Percentiles rank a stretch among this genome's conserved stretches.
phyloP scores from a whole-genome alignment of 2,888 invertebrate genomes.

The Allophyes oxyacanthae region DNA sequence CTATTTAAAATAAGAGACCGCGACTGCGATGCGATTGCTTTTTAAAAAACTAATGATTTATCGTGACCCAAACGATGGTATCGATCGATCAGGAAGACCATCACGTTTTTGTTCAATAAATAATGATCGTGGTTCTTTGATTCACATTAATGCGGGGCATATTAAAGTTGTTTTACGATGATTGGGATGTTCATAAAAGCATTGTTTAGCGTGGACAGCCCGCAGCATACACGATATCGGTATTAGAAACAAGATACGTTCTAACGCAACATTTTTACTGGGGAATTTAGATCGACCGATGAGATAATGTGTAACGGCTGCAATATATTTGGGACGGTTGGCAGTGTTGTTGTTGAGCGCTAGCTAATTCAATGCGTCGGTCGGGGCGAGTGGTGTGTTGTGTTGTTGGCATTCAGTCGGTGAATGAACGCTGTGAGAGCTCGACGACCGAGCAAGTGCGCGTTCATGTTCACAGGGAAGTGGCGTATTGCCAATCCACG shows the following conservation, averaged over 20 bases:
- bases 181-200: constrained; percentile 54
- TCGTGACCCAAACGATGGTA: constrained; percentile 43
- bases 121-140: constrained; percentile 65
- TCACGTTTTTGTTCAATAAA: constrained; percentile 65
- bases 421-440: constrained; percentile 65
- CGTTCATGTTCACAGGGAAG: constrained; percentile 61
- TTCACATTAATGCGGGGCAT: constrained; percentile 61
- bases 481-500: constrained; percentile 77
- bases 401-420: constrained; percentile 56
- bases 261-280: constrained; percentile 44
- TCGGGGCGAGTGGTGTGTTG: constrained; percentile 48
- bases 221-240: constrained; percentile 52
- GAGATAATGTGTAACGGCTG: constrained; percentile 55
- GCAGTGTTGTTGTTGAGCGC: constrained; percentile 60
- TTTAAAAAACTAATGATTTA: constrained; percentile 40
- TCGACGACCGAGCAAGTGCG: constrained; percentile 26
- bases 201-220: constrained; percentile 50
- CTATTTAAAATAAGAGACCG: constrained; percentile 38
- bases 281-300: constrained; percentile 51
- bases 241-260: constrained; percentile 42
- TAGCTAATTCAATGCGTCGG: constrained; percentile 59
- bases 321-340: constrained; percentile 62
- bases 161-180: constrained; percentile 54
- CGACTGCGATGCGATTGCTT: constrained; percentile 28
- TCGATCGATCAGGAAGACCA: constrained; percentile 61